Conservation (phyloP, 2,888 invertebrate species). For the Pristionchus japonicus region DNA sequence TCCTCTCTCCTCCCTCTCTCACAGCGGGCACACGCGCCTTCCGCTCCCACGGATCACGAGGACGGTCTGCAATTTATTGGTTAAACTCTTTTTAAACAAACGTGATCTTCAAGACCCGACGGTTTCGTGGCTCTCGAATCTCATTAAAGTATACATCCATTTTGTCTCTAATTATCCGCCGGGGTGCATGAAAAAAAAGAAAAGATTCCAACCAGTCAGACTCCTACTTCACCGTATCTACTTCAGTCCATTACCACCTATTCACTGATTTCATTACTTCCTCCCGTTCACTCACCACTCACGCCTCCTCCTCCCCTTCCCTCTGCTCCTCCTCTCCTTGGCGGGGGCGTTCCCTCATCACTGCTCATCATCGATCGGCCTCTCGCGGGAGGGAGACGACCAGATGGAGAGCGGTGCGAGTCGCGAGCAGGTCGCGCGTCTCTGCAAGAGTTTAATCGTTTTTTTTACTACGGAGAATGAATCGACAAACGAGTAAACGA, state of each 20-base stretch:
- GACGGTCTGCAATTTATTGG: not conserved
- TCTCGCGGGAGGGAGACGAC: not conserved
- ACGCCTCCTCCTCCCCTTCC: not conserved
- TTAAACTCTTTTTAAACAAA: too few species aligned
- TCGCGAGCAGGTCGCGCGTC: not conserved
- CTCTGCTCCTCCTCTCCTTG: not conserved
- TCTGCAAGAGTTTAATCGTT: too few species aligned
- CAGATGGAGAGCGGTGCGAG: not conserved
- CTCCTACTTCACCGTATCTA: too few species aligned
- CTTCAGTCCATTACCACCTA: too few species aligned
- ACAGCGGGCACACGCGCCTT: not conserved
- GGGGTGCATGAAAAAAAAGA: too few species aligned
- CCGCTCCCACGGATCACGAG: conserved; percentile 44
- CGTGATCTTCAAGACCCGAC: not conserved
- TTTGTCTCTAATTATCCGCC: too few species aligned
- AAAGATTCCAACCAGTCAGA: too few species aligned
- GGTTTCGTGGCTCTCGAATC: too few species aligned
- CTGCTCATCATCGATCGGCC: not conserved
- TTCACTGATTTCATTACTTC: too few species aligned
- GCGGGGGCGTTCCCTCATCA: not conserved
- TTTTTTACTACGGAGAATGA: too few species aligned
- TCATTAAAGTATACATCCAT: too few species aligned
- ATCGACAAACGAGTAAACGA: too few species aligned
- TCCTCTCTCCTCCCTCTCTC: conserved; percentile 2
- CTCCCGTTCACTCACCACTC: not conserved